Evolutionary conservation across 2,113 vertebrate genomes (phyloP), one percentile per base, ranked within the genome.

Genomic region (Lycaon pictus): DNA sequence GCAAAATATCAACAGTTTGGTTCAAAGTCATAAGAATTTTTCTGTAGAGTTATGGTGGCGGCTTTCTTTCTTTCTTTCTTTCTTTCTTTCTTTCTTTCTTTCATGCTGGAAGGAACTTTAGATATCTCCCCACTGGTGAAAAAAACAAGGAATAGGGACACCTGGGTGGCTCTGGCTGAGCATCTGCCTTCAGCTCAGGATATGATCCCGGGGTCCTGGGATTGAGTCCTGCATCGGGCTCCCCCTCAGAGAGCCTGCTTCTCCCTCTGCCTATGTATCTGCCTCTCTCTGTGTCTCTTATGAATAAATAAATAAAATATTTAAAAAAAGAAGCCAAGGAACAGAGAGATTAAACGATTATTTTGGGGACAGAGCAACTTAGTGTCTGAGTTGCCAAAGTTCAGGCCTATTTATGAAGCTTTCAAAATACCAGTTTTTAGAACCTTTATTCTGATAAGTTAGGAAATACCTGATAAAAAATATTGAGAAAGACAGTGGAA

Each of bases 401-500:
- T 62, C 11, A 56, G 27, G 9, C 35, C 51, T 69, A 23, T 43
- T 22, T 58, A 43, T 29, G 19, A 95, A 43, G 16, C 63, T 90
- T 84, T 79, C 32, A 88, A 90, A 95, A 53, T 65, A 88, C 2
- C 27, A 82, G n/a, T 56, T 93, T 77, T 90, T 56, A 87, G 93
- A 93, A 62, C 29, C 3, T 3, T 63, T 88, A 85, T 67, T 43
- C 13, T 91, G 88, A 43, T 72, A 93, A 91, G 37, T 82, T 93
- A 90, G 15, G 88, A 27, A 67, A 13, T 25, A 79, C 32, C 67
- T 29, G 32, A 60, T 84, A 43, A 37, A 53, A 88, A 80, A 55
- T 58, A 88, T 25, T 96, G 83, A 95, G 60, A 74, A 95, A 81
- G 29, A 80, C 9, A 88, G 76, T 91, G 25, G 3, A 79, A 91